Percentiles rank a stretch among this genome's conserved stretches.
These are phyloP conservation scores for Drosophila lowei DNA, from an alignment of 1,140 invertebrate species.

Conservation along the genomic window DNA sequence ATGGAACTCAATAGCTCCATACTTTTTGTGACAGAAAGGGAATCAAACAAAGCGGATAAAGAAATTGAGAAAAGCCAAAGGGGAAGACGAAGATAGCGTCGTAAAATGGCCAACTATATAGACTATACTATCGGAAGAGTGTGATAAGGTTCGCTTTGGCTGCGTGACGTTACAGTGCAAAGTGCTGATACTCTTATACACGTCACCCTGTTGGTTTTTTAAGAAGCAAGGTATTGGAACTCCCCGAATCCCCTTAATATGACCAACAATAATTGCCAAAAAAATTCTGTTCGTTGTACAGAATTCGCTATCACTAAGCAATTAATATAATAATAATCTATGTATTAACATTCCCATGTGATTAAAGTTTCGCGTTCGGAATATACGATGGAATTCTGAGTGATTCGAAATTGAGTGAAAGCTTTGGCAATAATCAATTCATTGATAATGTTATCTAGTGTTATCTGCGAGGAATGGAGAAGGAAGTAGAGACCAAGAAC, in stretches of 20 bases:
- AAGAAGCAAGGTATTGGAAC: too few species aligned
- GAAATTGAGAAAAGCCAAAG: too few species aligned
- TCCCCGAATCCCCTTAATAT: too few species aligned
- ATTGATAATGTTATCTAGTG: slow-evolving; percentile 65
- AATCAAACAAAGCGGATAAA: too few species aligned
- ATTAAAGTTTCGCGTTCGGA: not conserved
- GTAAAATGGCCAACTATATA: not conserved
- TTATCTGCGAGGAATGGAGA: slow-evolving; percentile 23
- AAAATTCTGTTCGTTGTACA: too few species aligned
- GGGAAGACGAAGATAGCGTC: too few species aligned
- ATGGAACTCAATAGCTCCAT: too few species aligned
- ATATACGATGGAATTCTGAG: not conserved
- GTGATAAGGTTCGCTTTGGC: not conserved
- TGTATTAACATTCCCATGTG: slow-evolving; percentile 3
- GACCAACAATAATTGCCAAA: too few species aligned
- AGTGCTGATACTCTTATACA: not conserved
- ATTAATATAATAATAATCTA: not conserved
- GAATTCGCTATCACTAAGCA: not conserved
- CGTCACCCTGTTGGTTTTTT: too few species aligned
- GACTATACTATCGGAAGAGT: not conserved
- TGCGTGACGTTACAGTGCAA: slow-evolving; percentile 24
- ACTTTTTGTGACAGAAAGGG: too few species aligned
- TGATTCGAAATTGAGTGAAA: slow-evolving; percentile 40
- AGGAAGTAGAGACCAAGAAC: not conserved
- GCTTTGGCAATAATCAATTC: slow-evolving; percentile 49